Evolutionary conservation across 2,113 vertebrate genomes (phyloP), one percentile per base, ranked within the genome.

Genomic region (Oreochromis aureus): DNA sequence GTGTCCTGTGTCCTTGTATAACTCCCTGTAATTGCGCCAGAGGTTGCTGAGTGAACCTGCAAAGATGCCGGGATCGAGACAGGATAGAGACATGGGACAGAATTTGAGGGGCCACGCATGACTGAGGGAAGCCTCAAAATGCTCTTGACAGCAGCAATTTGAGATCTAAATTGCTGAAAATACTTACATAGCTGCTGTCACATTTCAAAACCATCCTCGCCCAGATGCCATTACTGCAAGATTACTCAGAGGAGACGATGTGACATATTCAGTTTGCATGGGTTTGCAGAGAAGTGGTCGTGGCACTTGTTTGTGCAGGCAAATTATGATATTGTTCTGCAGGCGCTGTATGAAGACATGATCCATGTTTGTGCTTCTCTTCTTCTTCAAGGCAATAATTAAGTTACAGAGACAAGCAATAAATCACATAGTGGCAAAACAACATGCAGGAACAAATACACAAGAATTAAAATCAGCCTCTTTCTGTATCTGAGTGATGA

Each of bases 91-190:
- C 90, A 89, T 81, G 78, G 87, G 86, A 79, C 85, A 30, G 83
- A 84, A 88, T 90, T 90, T 91, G 56, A 30, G 85, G 83, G 83
- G 80, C 83, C 83, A 34, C 54, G 69, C 71, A 61, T 54, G 86
- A 87, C 87, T 81, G 86, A 86, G 84, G 79, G 87, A 87, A 86
- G 63, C 69, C 82, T 87, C 81, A 83, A 93, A 93, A 89, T 84
- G 86, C 24, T 34, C 81, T 34, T 69, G 90, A 93, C 91, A 90
- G 93, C 85, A 3, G 86, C 91, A 93, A 94, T 91, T 86, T 92
- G 81, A 93, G 90, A 93, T 87, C 58, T 82, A 94, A 94, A 95
- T 93, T 86, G 88, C 85, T 58, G n/a, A 89, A 92, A 92, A 92
- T 87, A 63, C 86, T 86, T 80, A 76, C 86, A 87, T 91, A 81